These are phyloP conservation scores for Tachycineta bicolor DNA, from an alignment of 2,113 vertebrate species.

Conservation along the genomic window DNA sequence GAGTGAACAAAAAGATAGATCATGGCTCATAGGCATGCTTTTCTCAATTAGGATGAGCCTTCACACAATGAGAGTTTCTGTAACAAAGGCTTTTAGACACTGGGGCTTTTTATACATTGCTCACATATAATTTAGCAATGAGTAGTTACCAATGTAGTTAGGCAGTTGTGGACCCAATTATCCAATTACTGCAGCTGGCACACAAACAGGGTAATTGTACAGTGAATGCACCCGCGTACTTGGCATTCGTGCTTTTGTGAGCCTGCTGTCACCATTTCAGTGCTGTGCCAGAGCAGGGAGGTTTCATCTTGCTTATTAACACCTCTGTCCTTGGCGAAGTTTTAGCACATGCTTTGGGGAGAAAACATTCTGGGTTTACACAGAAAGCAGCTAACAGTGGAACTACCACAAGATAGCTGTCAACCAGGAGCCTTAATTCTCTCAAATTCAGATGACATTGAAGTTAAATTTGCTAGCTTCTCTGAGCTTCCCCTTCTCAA, in stretches of 20 bases:
- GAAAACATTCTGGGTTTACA: neutral
- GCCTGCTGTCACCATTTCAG: neutral
- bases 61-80: constrained; percentile 3
- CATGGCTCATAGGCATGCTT: neutral
- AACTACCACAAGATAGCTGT: neutral
- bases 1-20: neutral
- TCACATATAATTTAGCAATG: constrained; percentile 55
- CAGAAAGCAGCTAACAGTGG: neutral
- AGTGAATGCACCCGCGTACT: neutral
- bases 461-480: neutral
- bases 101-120: neutral
- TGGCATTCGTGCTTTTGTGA: neutral
- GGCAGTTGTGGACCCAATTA: constrained; percentile 49
- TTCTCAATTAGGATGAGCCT: neutral
- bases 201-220: constrained; percentile 25
- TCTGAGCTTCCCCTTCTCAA: neutral
- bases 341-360: fast-evolving
- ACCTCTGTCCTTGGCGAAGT: neutral
- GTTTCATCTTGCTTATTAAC: neutral
- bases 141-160: neutral
- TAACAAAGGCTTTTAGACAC: constrained; percentile 30
- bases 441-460: neutral
- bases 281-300: neutral
- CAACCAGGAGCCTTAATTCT: neutral
- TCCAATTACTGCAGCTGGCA: constrained; percentile 28